Base-by-base conservation (phyloP, 2,888 invertebrate species). In the Syritta pipiens region DNA sequence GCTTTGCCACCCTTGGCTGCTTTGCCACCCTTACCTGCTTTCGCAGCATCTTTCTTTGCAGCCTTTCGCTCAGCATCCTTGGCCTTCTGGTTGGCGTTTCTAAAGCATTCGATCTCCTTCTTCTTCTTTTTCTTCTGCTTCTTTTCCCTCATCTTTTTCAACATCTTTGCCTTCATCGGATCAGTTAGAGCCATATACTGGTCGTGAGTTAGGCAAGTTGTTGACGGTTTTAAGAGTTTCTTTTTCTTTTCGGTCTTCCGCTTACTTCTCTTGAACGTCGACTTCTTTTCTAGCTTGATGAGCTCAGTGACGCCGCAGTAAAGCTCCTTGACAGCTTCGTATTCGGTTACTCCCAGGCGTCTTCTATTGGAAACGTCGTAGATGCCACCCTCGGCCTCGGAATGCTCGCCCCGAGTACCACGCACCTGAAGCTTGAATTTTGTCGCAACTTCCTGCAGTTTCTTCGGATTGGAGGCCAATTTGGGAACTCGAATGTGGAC, bases 351-450 rank as follows among this genome's bases (percentile, higher is more conserved):
- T 82, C 98, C 98, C 93, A 98, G 95, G 89, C 98, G 96, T 87
- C 97, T 93, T 92, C 97, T 97, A 93, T 97, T 98, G 90, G 97
- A 97, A 90, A 97, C 97, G 90, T 98, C 97, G 89, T 97, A 97
- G 86, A 97, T 93, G 76, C 97, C 97, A 82, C 97, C 97, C 89
- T 96, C 97, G 81, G 96, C 96, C 88, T 97, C 97, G 72, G 97
- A 97, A 92, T 97, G 97, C 90, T 98, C 97, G 82, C 97, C 97
- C 84, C 96, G 94, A 81, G 97, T 97, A 65, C 96, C 96, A 85
- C 96, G 95, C 69, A 96, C 96, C 91, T 95, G 92, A 87, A 98
- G 91, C 90, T 97, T 96, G 92, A 94, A 96, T 89, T 96, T 95
- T 86, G 90, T 91, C 74, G 97, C 97, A 82, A 97, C 92, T 88